Base-by-base conservation (phyloP, 2,797 vertebrate genomes). In the Cuniculus paca region DNA sequence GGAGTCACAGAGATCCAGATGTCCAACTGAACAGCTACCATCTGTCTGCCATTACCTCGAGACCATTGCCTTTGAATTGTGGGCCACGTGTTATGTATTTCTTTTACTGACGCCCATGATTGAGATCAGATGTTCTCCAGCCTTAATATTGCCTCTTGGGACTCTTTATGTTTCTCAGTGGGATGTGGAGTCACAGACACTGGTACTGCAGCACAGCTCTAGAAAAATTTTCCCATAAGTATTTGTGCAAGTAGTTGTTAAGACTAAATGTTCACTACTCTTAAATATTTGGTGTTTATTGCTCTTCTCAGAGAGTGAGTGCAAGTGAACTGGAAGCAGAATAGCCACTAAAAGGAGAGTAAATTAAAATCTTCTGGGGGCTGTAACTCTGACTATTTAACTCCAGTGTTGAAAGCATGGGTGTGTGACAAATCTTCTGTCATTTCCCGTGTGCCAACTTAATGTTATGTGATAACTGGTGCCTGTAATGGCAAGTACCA, bases 51-150 rank as follows among this genome's bases (percentile, higher is more conserved):
- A 39, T 91, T 88, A 92, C 78, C 68, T 94, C 16, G 5, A 72
- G 95, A 91, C 78, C 81, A n/a, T 75, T 90, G 91, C 72, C 91
- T 88, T 75, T 39, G 70, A 90, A 48, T 39, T 91, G 74, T 52
- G 90, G 78, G 74, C 54, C 78, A 96, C 92, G 92, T 98, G 95
- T 96, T 95, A 72, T 36, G 70, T 75, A 93, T 96, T 96, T 93
- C 84, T 90, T 68, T 92, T 77, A 75, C 50, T 22, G 54, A 93
- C 56, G 42, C 72, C 93, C 68, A 45, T 68, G 92, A 88, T 88
- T 96, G 93, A 96, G 63, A 85, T 95, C 94, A 92, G 83, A 95
- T 97, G 95, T 97, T 93, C 77, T 96, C 79, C 83, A 82, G 34
- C 54, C 86, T 93, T 95, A 81, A 79, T 95, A 88, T 95, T 92